Base-by-base conservation (phyloP, 2,113 vertebrate genomes). In the Chaenocephalus aceratus region DNA sequence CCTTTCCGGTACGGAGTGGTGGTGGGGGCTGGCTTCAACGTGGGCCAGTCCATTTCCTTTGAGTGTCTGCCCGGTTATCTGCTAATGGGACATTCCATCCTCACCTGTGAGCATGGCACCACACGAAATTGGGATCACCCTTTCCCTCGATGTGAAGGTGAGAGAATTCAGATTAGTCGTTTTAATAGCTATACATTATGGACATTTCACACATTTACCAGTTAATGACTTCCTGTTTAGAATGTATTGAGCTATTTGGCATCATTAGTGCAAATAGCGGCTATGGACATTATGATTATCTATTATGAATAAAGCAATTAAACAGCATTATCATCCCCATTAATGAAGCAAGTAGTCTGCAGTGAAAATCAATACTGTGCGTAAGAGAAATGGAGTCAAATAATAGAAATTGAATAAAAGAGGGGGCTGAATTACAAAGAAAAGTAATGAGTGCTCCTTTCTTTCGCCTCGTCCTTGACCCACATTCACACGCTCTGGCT, bases 11-110 rank as follows among this genome's bases (percentile, higher is more conserved):
- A 97, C 1, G 98, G 98, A 0, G 94, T 97, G 5, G 97, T 99
- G 8, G 95, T 97, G 72, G 98, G 98, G n/a, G 97, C 98, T 0
- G 98, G 98, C 23, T 99, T 94, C 92, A 99, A 97, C 2, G 98
- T 99, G 1, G 98, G 98, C 41, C 98, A 99, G 79, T 99, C 98
- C 23, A 97, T 99, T 91, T 98, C 98, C 53, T 99, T 99, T 0
- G 97, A 99, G 91, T 99, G 98, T 70, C 94, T 97, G 56, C 96
- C 97, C 0, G 98, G 98, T 10, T 99, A 96, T 91, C 97, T 96
- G 1, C 95, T 99, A 2, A 94, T 93, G 63, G 98, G 98, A 13
- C 94, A 97, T 59, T 94, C 97, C 0, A 97, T 99, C 87, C 96
- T 99, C 63, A 99, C 97, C 10, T 99, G 98, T 69, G 96, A 97